Conservation (phyloP, 2,113 vertebrate species). For the Saccopteryx leptura region DNA sequence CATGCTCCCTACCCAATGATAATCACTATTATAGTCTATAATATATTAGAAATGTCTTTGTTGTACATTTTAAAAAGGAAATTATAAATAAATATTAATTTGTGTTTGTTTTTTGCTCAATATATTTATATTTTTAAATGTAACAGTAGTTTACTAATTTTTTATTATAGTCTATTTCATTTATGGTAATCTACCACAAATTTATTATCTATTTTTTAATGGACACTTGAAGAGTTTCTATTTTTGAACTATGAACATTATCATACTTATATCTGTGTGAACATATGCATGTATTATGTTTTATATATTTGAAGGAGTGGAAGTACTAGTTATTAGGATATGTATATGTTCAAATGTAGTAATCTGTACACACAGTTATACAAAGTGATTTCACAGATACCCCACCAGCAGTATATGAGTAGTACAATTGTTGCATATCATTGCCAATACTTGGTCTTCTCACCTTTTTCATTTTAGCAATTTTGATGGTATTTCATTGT, state of each 20-base stretch:
- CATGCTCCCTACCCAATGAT: neutral
- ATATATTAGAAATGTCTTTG: neutral
- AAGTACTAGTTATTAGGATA: neutral
- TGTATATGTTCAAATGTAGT: conserved; percentile 3
- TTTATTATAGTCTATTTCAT: conserved; percentile 8
- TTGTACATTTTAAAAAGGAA: neutral
- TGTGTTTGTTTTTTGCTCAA: neutral
- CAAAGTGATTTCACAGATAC: conserved; percentile 16
- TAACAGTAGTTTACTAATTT: neutral
- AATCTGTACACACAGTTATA: neutral
- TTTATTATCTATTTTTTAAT: neutral
- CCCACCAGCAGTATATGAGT: neutral
- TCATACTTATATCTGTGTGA: neutral
- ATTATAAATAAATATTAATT: neutral
- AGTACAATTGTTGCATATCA: neutral
- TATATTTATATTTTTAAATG: neutral
- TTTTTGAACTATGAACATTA: conserved; percentile 8
- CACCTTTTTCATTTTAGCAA: neutral
- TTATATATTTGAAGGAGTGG: neutral
- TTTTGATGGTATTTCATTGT: neutral
- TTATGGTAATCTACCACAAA: neutral
- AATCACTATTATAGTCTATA: neutral
- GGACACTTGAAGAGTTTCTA: conserved; percentile 16
- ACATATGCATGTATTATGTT: neutral
- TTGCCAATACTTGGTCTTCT: neutral